These are phyloP conservation scores for Gambelia wislizenii DNA, from an alignment of 2,797 vertebrate genomes.

Conservation along the genomic window DNA sequence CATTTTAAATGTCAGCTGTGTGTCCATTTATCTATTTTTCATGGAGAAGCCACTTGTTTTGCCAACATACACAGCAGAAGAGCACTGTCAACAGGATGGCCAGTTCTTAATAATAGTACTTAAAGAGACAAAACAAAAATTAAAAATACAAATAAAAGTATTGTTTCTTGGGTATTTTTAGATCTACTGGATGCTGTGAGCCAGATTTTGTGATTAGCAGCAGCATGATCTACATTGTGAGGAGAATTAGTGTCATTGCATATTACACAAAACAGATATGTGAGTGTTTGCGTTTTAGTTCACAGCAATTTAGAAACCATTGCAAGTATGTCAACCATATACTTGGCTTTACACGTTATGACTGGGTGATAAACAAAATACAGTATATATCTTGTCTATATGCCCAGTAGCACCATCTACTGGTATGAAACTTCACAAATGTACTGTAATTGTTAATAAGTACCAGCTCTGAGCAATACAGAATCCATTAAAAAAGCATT, in stretches of 20 bases:
- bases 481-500: neutral
- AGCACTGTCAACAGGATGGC: too few species aligned
- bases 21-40: too few species aligned
- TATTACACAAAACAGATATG: neutral
- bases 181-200: neutral
- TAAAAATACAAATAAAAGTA: too few species aligned
- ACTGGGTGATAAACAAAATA: neutral
- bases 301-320: neutral
- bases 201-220: neutral
- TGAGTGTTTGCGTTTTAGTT: neutral
- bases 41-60: too few species aligned
- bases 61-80: too few species aligned
- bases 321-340: neutral
- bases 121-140: too few species aligned
- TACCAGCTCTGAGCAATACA: neutral
- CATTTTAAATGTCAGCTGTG: too few species aligned
- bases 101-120: too few species aligned
- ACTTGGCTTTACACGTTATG: neutral
- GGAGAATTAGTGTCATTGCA: neutral
- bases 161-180: neutral
- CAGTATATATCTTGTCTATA: constrained; percentile 10
- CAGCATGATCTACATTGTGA: neutral
- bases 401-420: constrained; percentile 69
- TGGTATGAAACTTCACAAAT: neutral
- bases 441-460: neutral